These are phyloP conservation scores for Papilio elwesi DNA, from an alignment of 2,888 invertebrate genomes.

Conservation along the genomic window DNA sequence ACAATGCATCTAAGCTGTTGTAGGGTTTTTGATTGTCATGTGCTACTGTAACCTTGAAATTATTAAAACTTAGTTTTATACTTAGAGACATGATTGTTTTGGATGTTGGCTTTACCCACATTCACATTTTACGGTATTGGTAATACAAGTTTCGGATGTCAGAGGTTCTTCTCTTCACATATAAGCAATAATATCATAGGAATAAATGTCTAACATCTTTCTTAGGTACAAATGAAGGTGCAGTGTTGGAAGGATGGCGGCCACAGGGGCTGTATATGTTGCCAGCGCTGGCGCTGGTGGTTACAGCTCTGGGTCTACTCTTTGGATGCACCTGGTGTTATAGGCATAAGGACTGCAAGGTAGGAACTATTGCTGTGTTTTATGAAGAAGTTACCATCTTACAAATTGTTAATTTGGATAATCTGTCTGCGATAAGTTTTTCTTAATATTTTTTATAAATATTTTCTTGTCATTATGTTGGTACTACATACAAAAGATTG, in stretches of 20 bases:
- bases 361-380: constrained; percentile 45
- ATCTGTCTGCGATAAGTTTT: constrained; percentile 10
- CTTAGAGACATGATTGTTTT: too few species aligned
- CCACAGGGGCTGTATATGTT: constrained; percentile 64
- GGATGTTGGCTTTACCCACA: too few species aligned
- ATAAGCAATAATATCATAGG: background rate
- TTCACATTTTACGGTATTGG: too few species aligned
- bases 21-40: too few species aligned
- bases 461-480: background rate
- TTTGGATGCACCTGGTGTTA: constrained; percentile 82
- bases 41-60: too few species aligned
- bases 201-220: constrained; percentile 37
- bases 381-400: background rate
- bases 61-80: too few species aligned
- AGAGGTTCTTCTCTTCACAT: too few species aligned
- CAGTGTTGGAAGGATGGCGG: constrained; percentile 59
- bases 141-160: too few species aligned
- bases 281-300: constrained; percentile 75
- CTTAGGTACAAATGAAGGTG: constrained; percentile 57
- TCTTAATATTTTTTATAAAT: background rate
- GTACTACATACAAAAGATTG: background rate
- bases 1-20: background rate
- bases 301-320: constrained; percentile 71
- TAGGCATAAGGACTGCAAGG: constrained; percentile 79
- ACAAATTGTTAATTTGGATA: constrained; percentile 5